Conservation (phyloP, 2,888 invertebrate species). For the Antheraea yamamai region DNA sequence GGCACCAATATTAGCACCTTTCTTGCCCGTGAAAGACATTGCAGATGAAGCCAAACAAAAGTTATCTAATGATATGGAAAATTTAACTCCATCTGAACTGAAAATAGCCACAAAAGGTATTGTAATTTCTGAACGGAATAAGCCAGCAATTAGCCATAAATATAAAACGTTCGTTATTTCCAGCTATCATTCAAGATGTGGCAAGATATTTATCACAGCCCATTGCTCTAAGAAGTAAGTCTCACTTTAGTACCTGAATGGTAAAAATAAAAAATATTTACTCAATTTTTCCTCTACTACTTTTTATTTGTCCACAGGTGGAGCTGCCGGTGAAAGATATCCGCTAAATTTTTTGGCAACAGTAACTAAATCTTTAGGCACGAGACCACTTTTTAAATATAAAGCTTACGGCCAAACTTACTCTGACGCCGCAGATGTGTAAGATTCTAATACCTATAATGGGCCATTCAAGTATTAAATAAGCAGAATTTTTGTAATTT, state of each 20-base stretch:
- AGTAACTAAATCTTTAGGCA: conserved; percentile 52
- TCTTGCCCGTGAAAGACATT: conserved; percentile 60
- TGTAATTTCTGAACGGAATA: neutral
- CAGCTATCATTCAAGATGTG: conserved; percentile 56
- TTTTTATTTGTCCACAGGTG: conserved; percentile 43
- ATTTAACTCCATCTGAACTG: conserved; percentile 45
- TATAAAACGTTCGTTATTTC: conserved; percentile 26
- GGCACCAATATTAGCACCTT: conserved; percentile 53
- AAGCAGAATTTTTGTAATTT: too few species aligned
- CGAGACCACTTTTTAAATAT: conserved; percentile 51
- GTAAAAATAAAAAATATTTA: neutral
- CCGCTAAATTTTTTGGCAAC: conserved; percentile 50
- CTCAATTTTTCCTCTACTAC: neutral
- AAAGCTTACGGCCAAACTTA: conserved; percentile 57
- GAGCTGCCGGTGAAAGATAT: conserved; percentile 58
- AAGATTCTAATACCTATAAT: conserved; percentile 26
- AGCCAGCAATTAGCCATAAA: neutral
- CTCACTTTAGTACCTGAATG: neutral
- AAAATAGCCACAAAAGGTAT: conserved; percentile 56
- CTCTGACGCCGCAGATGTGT: conserved; percentile 57
- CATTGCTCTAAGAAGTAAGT: conserved; percentile 62
- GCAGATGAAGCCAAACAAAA: conserved; percentile 54
- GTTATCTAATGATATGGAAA: conserved; percentile 47
- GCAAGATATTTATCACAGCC: conserved; percentile 58
- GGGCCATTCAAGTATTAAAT: too few species aligned